Base-by-base conservation (phyloP, 2,888 invertebrate genomes). In the Tetranychus piercei region DNA sequence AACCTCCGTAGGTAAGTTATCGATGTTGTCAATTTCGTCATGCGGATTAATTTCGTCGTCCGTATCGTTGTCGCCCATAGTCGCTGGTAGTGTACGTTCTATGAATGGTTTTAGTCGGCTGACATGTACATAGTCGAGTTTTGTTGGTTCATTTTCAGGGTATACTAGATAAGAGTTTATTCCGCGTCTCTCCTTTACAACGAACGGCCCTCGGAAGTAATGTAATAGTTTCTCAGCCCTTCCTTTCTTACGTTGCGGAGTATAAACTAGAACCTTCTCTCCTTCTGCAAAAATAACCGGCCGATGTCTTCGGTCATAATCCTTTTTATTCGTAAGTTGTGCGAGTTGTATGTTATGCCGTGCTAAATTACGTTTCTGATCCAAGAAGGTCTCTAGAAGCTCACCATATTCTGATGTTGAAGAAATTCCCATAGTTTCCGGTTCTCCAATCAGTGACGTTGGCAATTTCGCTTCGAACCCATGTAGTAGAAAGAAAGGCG, bases 161-260 rank as follows among this genome's bases (percentile, higher is more conserved):
- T n/a, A n/a, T n/a, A n/a, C n/a, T n/a, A n/a, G n/a, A n/a, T n/a
- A n/a, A n/a, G n/a, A n/a, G n/a, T n/a, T n/a, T n/a, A n/a, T n/a
- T n/a, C n/a, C n/a, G n/a, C n/a, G n/a, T n/a, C n/a, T n/a, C n/a
- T n/a, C n/a, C n/a, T n/a, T n/a, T n/a, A n/a, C n/a, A n/a, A n/a
- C n/a, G n/a, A n/a, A n/a, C n/a, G n/a, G n/a, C n/a, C n/a, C n/a
- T n/a, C n/a, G n/a, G n/a, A n/a, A n/a, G n/a, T n/a, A n/a, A n/a
- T n/a, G n/a, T n/a, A n/a, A n/a, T n/a, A n/a, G 44, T 69, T 76
- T 76, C 22, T 73, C 74, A 1, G 77, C 23, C n/a, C 15, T 18
- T 1, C 77, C 73, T 1, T 70, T 18, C 15, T 44, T 44, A 44
- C 77, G 23, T 1, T 43, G n/a, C 3, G 77, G 75, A 20, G 20